phyloP scores from a whole-genome alignment of 2,797 vertebrate species.

The Numenius phaeopus region DNA sequence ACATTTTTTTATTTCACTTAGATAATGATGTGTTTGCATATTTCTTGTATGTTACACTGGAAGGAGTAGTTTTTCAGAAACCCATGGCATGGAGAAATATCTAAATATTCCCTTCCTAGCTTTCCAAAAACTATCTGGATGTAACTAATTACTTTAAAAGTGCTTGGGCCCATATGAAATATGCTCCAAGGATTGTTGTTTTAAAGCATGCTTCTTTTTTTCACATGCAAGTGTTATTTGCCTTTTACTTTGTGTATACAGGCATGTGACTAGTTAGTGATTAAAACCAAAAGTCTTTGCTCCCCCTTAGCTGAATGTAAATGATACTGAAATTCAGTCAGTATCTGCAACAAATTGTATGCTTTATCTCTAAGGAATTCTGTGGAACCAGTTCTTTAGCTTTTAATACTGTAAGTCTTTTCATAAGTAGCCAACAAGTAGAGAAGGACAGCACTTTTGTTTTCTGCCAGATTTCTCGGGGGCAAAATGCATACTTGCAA shows the following conservation, averaged over 20 bases:
- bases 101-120: neutral
- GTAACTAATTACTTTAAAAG: neutral
- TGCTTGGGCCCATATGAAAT: neutral
- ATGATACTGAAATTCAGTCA: slow-evolving; percentile 7
- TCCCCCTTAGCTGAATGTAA: neutral
- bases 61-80: slow-evolving; percentile 15
- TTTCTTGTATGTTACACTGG: neutral
- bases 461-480: slow-evolving; percentile 84
- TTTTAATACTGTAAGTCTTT: slow-evolving; percentile 71
- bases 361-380: slow-evolving; percentile 81
- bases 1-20: neutral
- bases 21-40: neutral
- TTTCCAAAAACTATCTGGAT: neutral
- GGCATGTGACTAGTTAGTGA: neutral
- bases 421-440: slow-evolving; percentile 60
- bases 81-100: neutral
- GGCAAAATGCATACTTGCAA: slow-evolving; percentile 84
- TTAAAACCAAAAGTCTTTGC: neutral
- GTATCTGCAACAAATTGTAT: slow-evolving; percentile 6
- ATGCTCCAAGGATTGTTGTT: neutral
- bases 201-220: neutral
- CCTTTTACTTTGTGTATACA: neutral
- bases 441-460: slow-evolving; percentile 55
- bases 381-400: slow-evolving; percentile 87
- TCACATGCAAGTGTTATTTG: neutral